phyloP scores from a whole-genome alignment of 2,888 invertebrate genomes.

The Panorpa germanica region DNA sequence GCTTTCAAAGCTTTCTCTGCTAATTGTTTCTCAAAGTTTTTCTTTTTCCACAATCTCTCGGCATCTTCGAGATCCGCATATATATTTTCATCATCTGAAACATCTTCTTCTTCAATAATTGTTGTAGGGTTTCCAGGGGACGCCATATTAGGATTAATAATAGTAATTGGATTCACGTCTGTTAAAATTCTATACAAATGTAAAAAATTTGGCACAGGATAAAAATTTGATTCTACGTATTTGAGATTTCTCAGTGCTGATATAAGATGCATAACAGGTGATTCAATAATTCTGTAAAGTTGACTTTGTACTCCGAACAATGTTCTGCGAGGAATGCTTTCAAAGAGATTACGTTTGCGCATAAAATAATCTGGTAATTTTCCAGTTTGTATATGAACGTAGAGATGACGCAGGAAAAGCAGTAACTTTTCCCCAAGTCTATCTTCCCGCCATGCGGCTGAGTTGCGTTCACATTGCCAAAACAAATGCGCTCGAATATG shows the following conservation, averaged over 20 bases:
- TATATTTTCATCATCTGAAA: too few relatives aligned
- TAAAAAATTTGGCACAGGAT: too few relatives aligned
- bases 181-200: too few relatives aligned
- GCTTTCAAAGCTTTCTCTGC: too few relatives aligned
- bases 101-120: too few relatives aligned
- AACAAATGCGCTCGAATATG: conserved; percentile 58
- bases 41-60: too few relatives aligned
- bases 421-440: conserved; percentile 47
- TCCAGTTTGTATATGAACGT: conserved; percentile 36
- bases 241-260: conserved; percentile 48
- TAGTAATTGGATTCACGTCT: too few relatives aligned
- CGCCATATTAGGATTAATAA: too few relatives aligned
- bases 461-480: conserved; percentile 58
- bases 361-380: conserved; percentile 56
- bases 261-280: conserved; percentile 51
- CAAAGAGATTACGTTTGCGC: conserved; percentile 49
- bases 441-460: conserved; percentile 53
- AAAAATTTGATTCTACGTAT: conserved; percentile 37
- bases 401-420: conserved; percentile 40
- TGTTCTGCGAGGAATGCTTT: conserved; percentile 43
- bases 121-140: too few relatives aligned
- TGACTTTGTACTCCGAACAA: conserved; percentile 43
- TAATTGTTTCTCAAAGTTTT: too few relatives aligned
- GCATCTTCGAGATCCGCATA: too few relatives aligned
- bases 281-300: conserved; percentile 45